Evolutionary conservation across 2,888 invertebrate species (phyloP), one percentile per base, ranked within the genome.

Genomic region (Serrognathus titanus): DNA sequence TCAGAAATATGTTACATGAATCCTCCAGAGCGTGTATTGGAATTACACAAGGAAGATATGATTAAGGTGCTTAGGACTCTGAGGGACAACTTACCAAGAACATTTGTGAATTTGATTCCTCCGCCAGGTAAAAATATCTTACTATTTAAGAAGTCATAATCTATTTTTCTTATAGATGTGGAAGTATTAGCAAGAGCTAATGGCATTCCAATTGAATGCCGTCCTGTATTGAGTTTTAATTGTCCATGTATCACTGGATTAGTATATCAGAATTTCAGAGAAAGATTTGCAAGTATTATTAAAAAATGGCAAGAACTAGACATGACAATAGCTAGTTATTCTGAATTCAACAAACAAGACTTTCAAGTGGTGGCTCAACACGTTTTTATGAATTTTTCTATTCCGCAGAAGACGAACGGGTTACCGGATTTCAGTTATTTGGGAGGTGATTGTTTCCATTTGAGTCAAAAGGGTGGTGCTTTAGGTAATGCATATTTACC

Each of bases 361-460:
- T 87, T 87, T 64, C 78, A 83, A 1, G 83, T 85, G 1, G 81
- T 83, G 13, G 64, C 77, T 20, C 83, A 84, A 66, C 80, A 82
- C 0, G 81, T 82, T 62, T 71, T 80, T 0, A 69, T 71, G 38
- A 71, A 82, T 47, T 51, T 77, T 0, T 66, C 66, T 4, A 71
- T 83, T 48, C 83, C 84, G 0, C 68, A 57, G 12, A 69, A 57
- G 1, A 61, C 70, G 1, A 68, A 78, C 45, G 82, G 81, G 1
- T 61, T 61, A 1, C 72, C 77, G 0, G 85, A 86, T 71, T 75
- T 77, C 39, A 72, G 79, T 1, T 83, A 78, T 69, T 70, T 85
- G 48, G 81, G 85, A 0, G 71, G 73, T 38, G 87, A 87, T 68
- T 86, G 86, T 69, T 86, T 86, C 63, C 86, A 87, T 68, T 72